phyloP scores from a whole-genome alignment of 2,888 invertebrate species.

The Venustoraphidia nigricollis region DNA sequence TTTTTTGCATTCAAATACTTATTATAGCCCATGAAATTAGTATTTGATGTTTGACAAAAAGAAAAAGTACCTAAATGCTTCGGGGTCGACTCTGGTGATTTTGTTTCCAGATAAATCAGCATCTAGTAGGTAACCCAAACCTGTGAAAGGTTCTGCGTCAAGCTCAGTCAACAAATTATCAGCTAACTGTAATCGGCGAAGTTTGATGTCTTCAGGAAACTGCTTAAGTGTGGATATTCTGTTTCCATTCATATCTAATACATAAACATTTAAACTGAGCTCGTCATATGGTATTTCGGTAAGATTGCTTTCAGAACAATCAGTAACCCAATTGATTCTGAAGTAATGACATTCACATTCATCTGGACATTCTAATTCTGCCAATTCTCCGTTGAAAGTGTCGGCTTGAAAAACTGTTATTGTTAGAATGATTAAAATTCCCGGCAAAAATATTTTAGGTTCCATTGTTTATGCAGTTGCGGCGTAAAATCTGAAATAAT shows the following conservation, averaged over 20 bases:
- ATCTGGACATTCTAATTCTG: constrained; percentile 53
- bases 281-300: constrained; percentile 52
- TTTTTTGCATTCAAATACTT: no score
- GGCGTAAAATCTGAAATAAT: no score
- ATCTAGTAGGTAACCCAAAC: constrained; percentile 50
- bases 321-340: constrained; percentile 61
- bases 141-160: constrained; percentile 43
- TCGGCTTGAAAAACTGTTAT: constrained; percentile 9
- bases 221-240: constrained; percentile 40
- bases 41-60: background rate
- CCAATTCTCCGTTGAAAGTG: constrained; percentile 42
- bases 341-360: constrained; percentile 64
- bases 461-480: no score
- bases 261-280: constrained; percentile 51
- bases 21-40: no score
- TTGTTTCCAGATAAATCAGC: constrained; percentile 52
- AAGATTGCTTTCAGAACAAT: constrained; percentile 58
- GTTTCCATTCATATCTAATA: constrained; percentile 55
- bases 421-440: no score
- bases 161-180: constrained; percentile 45
- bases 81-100: constrained; percentile 46
- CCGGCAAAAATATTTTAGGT: no score
- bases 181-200: constrained; percentile 52
- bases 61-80: constrained; percentile 41
- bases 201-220: constrained; percentile 51